phyloP scores from a whole-genome alignment of 2,113 vertebrate species.

The Brachypodius melanocephalos region DNA sequence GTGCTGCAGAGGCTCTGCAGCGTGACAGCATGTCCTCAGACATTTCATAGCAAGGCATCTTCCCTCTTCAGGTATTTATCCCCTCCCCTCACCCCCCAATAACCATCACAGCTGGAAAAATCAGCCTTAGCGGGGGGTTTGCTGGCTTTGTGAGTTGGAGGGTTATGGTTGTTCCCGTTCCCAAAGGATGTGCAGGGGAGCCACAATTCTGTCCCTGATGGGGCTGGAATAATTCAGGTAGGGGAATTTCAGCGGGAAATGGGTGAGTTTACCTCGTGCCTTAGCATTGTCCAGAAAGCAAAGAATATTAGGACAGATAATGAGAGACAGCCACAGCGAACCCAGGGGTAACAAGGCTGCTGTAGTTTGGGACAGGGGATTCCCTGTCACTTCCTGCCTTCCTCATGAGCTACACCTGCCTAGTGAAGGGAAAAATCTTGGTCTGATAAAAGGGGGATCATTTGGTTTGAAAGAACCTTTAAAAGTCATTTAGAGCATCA shows the following conservation, averaged over 20 bases:
- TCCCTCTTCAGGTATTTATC: neutral
- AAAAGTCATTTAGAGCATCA: neutral
- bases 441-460: neutral
- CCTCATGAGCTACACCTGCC: neutral
- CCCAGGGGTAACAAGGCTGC: accelerated
- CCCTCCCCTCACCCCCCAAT: neutral
- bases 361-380: neutral
- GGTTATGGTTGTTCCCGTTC: accelerated
- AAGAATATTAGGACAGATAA: neutral
- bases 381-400: neutral
- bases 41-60: neutral
- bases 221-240: neutral
- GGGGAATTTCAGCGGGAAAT: neutral
- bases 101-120: neutral
- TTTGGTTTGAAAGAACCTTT: neutral
- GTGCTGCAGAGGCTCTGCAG: neutral
- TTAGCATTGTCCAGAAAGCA: neutral
- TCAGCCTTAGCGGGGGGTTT: too few species aligned
- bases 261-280: neutral
- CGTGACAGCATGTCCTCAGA: neutral
- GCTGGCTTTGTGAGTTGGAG: neutral
- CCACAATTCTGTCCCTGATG: neutral
- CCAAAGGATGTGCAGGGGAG: neutral
- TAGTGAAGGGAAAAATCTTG: neutral
- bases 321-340: accelerated